These are phyloP conservation scores for Cephus sareptanus DNA, from an alignment of 2,888 invertebrate genomes.

Conservation along the genomic window DNA sequence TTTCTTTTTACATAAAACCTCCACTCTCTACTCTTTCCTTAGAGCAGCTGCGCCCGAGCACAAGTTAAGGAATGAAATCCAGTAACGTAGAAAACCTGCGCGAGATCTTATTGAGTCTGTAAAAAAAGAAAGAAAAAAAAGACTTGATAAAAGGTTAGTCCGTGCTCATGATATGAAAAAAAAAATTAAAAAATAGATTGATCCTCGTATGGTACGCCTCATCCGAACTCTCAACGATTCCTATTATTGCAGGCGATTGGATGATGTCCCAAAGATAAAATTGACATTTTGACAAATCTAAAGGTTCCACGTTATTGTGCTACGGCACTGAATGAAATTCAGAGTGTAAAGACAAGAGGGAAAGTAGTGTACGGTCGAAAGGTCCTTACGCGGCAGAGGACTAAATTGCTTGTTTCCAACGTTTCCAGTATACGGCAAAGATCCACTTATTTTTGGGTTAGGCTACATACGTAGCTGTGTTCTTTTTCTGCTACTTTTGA, in stretches of 20 bases:
- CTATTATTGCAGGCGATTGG: neutral
- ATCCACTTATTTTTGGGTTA: slow-evolving; percentile 2
- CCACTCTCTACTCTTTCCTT: neutral
- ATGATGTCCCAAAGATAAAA: neutral
- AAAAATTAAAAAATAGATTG: neutral
- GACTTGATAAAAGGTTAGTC: neutral
- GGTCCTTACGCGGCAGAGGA: slow-evolving; percentile 32
- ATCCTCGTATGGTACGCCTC: neutral
- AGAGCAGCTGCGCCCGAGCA: neutral
- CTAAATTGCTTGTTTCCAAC: slow-evolving; percentile 37
- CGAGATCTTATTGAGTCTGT: neutral
- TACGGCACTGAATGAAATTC: neutral
- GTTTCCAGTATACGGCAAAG: slow-evolving; percentile 18
- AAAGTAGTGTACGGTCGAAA: slow-evolving; percentile 24
- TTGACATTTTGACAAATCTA: neutral
- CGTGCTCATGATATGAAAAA: neutral
- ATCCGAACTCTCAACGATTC: neutral
- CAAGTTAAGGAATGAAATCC: neutral
- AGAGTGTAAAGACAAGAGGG: neutral
- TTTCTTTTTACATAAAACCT: neutral
- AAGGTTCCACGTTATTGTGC: neutral
- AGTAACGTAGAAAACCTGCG: neutral
- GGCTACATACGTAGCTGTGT: neutral
- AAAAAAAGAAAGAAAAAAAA: neutral
- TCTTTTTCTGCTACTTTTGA: neutral